Percentiles rank a stretch among this genome's conserved stretches.
Conservation (phyloP, 2,888 invertebrate species). For the Pocota personata region DNA sequence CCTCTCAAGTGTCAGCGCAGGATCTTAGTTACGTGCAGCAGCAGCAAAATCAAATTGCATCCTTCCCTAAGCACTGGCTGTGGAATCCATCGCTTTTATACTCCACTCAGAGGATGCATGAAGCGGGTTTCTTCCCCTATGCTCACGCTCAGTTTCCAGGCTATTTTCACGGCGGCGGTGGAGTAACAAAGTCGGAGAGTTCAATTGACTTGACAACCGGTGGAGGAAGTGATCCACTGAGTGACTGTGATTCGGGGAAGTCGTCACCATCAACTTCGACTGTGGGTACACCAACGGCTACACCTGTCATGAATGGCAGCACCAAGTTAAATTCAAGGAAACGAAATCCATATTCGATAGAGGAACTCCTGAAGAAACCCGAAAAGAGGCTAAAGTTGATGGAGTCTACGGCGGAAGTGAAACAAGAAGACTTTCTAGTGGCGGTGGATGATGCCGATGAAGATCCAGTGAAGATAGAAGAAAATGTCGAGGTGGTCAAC, state of each 20-base stretch:
- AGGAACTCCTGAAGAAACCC: constrained; percentile 92
- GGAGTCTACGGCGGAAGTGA: constrained; percentile 39
- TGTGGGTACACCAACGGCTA: constrained; percentile 61
- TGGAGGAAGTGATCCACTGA: constrained; percentile 79
- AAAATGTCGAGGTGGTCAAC: constrained; percentile 82
- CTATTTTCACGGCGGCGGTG: constrained; percentile 75
- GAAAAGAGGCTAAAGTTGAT: constrained; percentile 83
- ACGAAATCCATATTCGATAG: constrained; percentile 94
- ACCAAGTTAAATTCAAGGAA: constrained; percentile 80
- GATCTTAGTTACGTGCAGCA: constrained; percentile 79
- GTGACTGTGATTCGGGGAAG: constrained; percentile 82
- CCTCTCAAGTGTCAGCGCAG: constrained; percentile 70
- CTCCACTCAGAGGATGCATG: constrained; percentile 79
- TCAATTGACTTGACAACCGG: constrained; percentile 81
- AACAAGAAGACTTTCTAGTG: constrained; percentile 39
- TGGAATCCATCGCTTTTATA: constrained; percentile 83
- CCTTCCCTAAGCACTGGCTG: constrained; percentile 82
- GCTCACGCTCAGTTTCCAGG: constrained; percentile 76
- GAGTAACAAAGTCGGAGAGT: constrained; percentile 81
- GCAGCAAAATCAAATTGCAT: constrained; percentile 68
- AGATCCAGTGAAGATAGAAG: constrained; percentile 79
- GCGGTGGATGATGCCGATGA: constrained; percentile 50
- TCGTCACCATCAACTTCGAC: constrained; percentile 80
- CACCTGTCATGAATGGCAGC: constrained; percentile 77
- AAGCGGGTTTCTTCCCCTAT: constrained; percentile 76